Evolutionary conservation across 2,888 invertebrate species (phyloP).

Genomic region (Scotopteryx bipunctaria): DNA sequence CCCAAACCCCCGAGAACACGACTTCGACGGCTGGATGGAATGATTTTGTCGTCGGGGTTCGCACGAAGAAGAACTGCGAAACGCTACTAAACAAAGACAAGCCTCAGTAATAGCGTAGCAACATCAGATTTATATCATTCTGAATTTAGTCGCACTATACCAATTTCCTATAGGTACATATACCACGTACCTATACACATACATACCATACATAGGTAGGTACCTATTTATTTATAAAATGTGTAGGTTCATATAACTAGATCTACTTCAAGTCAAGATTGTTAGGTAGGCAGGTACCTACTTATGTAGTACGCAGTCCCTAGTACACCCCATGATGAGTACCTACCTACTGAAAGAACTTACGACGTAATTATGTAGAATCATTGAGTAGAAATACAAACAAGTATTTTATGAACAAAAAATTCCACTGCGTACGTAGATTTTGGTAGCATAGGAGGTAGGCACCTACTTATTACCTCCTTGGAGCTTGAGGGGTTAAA

Average conservation of each 20-base stretch:
- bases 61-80: slow-evolving; percentile 69
- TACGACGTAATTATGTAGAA: no score
- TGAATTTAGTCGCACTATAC: slow-evolving; percentile 66
- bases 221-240: not conserved
- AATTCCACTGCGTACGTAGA: no score
- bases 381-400: no score
- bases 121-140: slow-evolving; percentile 47
- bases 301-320: not conserved
- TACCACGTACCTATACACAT: not conserved
- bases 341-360: no score
- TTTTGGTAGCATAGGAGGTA: no score
- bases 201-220: no score
- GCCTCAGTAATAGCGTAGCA: slow-evolving; percentile 41
- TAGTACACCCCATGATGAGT: no score
- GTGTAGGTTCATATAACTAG: not conserved
- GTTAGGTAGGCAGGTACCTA: no score
- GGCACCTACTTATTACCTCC: no score
- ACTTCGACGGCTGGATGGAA: slow-evolving; percentile 84
- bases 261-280: not conserved
- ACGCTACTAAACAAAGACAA: slow-evolving; percentile 60
- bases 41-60: slow-evolving; percentile 81
- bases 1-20: slow-evolving; percentile 81
- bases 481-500: no score
- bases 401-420: no score
- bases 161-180: slow-evolving; percentile 59